Evolutionary conservation across 2,797 vertebrate genomes (phyloP).

Genomic region (Lepus oiostolus): DNA sequence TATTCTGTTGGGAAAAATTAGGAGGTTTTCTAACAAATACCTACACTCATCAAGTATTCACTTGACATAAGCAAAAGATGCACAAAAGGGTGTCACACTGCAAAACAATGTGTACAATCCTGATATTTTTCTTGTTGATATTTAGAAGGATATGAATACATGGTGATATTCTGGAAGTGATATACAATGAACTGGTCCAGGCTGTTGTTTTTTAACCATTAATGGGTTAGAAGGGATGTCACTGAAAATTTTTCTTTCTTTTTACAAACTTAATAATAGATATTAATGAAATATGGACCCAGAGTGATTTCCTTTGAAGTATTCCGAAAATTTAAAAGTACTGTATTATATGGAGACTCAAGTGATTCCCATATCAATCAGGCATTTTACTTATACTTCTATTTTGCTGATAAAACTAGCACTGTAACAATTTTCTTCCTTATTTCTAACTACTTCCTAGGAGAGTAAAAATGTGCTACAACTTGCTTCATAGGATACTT

Average conservation of each 20-base stretch:
- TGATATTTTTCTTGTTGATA: neutral
- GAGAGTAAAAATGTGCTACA: neutral
- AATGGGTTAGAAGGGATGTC: neutral
- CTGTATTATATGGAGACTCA: neutral
- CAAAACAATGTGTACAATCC: neutral
- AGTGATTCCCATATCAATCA: neutral
- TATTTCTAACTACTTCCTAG: neutral
- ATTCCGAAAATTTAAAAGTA: conserved; percentile 18
- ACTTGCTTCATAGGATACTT: neutral
- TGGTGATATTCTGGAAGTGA: conserved; percentile 20
- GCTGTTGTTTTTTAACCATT: neutral
- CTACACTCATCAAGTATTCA: conserved; percentile 16
- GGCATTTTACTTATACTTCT: neutral
- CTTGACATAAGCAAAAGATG: conserved; percentile 1
- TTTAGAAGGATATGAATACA: conserved; percentile 20
- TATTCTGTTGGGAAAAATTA: neutral
- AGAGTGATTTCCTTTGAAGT: neutral
- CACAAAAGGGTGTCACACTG: neutral
- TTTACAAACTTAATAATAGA: neutral
- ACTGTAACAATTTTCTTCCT: neutral
- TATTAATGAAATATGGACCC: neutral
- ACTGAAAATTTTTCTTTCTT: conserved; percentile 32
- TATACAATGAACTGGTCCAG: neutral
- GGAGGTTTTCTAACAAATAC: conserved; percentile 42
- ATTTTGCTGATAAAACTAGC: neutral